Evolutionary conservation across 1,140 invertebrate genomes (phyloP), one percentile per base, ranked within the genome.

Genomic region (Grapholita molesta): DNA sequence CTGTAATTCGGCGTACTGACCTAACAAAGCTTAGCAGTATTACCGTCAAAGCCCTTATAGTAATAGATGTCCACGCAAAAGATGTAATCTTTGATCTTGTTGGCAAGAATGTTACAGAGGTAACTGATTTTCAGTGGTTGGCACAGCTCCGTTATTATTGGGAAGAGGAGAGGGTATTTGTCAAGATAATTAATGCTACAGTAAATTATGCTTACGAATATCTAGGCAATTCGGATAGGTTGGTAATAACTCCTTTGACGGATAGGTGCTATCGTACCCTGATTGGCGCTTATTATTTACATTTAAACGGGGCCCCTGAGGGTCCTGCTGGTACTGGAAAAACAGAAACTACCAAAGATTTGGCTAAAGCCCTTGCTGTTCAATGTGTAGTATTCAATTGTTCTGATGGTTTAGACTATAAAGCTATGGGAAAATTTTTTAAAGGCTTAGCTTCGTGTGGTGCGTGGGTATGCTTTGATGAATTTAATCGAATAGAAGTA

Each of bases 271-370:
- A 98, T 86, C 90, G 97, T 0, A 97, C 97, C 71, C 85, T 98
- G 25, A 97, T 98, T 94, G 97, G 97, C 18, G 97, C 97, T n/a
- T 93, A 97, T 42, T 96, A 97, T 85, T 92, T 97, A 69, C 96
- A 98, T 89, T 89, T 98, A 74, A 97, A 96, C 64, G 98, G 97
- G 67, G 97, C 96, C 69, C 95, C 97, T 32, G 95, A 97, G 83
- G 97, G 98, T 3, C 97, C 97, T 1, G 97, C 97, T 12, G 98
- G 98, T 15, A 99, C 97, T 0, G 98, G 98, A 0, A 99, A 99
- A 93, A 99, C 98, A 0, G 98, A 99, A 93, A 98, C 97, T 0
- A 97, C 96, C 0, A 98, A 98, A 92, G 97, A 98, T 93, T 93
- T 98, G 70, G 97, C 97, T 0, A 98, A 98, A 92, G 95, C 96